These are phyloP conservation scores for Eupeodes latifasciatus DNA, from an alignment of 2,888 invertebrate species.

Conservation along the genomic window DNA sequence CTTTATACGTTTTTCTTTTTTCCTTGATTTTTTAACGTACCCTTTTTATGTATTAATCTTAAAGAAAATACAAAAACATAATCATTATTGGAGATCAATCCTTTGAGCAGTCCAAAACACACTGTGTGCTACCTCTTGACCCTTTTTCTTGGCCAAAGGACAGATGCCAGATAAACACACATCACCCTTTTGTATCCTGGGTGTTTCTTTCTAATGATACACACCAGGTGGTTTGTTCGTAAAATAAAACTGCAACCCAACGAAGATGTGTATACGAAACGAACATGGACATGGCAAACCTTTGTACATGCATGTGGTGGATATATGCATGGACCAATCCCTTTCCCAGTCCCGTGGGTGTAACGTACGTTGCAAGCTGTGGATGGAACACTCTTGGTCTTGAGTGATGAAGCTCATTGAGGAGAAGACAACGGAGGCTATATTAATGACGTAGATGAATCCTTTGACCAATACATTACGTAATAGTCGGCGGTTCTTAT, in stretches of 20 bases:
- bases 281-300: background rate
- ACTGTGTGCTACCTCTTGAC: slow-evolving; percentile 69
- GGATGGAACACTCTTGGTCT: background rate
- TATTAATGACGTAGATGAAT: slow-evolving; percentile 59
- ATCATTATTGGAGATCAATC: slow-evolving; percentile 46
- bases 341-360: slow-evolving; percentile 24
- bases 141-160: slow-evolving; percentile 74
- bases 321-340: slow-evolving; percentile 37
- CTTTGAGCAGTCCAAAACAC: slow-evolving; percentile 56
- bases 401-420: slow-evolving; percentile 44
- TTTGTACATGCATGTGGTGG: slow-evolving; percentile 5
- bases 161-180: slow-evolving; percentile 74
- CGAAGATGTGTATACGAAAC: slow-evolving; percentile 10
- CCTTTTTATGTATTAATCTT: background rate
- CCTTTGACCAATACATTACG: slow-evolving; percentile 59
- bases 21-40: background rate
- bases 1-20: slow-evolving; percentile 1
- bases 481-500: slow-evolving; percentile 32
- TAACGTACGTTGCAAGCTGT: slow-evolving; percentile 25
- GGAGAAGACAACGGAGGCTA: slow-evolving; percentile 28
- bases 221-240: slow-evolving; percentile 66
- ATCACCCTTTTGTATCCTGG: slow-evolving; percentile 63
- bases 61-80: slow-evolving; percentile 18
- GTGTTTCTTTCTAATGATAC: slow-evolving; percentile 65
- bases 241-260: slow-evolving; percentile 19